Base-by-base conservation (phyloP, 2,888 invertebrate genomes). In the Heliconius aoede region DNA sequence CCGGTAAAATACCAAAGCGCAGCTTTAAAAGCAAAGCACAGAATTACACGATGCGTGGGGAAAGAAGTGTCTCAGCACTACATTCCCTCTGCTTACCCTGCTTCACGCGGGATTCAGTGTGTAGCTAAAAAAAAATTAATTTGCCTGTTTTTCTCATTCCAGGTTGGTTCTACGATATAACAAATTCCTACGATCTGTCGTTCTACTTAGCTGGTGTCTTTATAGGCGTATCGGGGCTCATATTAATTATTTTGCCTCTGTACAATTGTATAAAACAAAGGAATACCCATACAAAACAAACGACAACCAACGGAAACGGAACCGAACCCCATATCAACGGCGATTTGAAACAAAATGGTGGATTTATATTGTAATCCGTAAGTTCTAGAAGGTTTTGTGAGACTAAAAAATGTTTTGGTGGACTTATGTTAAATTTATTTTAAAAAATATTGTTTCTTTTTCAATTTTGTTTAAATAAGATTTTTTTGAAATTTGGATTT, bases 121-220 rank as follows among this genome's bases (percentile, higher is more conserved):
- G 11, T 11, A 36, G 11, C 3, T 36, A 62, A 9, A 15, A 21
- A 32, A n/a, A 18, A 36, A 32, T 21, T 64, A 32, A 65, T 36
- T 18, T 46, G 15, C 1, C 8, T 24, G n/a, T 7, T 68, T 68
- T 60, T 26, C 8, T 4, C 36, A 36, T 94, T 95, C 76, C 93
- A 98, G 98, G 98, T 65, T 97, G 97, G 96, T 95, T 98, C 62
- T 97, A 95, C 91, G 98, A 98, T 89, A 94, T 97, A 76, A 97
- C 97, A 0, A 96, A 95, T 68, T 95, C 95, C 13, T 98, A 97
- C 92, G 96, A 97, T 88, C 92, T 97, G 69, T 97, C 97, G 0
- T 98, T 98, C 94, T 97, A 97, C 91, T 87, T 97, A 74, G 96
- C 97, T 1, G 98, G 98, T 0, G 92, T 97, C 32, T 97, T 97